Base-by-base conservation (phyloP, 1,140 invertebrate species). In the Batillaria attramentaria region DNA sequence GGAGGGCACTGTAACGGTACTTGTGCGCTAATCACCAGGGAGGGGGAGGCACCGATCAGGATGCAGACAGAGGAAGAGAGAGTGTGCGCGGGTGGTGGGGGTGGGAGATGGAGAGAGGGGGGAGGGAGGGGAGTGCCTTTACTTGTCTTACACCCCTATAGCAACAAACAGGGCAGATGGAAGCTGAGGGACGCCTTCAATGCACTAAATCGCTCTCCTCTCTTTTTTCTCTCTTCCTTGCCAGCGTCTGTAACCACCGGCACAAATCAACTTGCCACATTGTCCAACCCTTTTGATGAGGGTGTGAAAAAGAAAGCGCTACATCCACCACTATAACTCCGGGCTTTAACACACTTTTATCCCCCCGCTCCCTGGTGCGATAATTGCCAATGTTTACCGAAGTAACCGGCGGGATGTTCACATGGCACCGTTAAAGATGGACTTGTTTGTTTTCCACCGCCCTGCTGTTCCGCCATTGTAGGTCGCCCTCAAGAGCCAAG, bases 131-230 rank as follows among this genome's bases (percentile, higher is more conserved):
- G n/a, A 10, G 57, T 18, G 57, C 37, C 13, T 39, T 57, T 37
- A 37, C 37, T 57, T 35, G 46, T 74, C 31, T 74, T n/a, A n/a
- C 33, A 60, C n/a, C 35, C 46, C 28, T 74, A 16, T 16, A 20
- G 72, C 33, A 74, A n/a, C 31, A 31, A 31, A 50, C 37, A n/a
- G 46, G 54, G 72, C 72, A 74, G 72, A 74, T 74, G 72, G 72
- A 60, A 74, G 72, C 46, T 74, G 43, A 37, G 50, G 24, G 46
- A 39, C 18, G 24, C 37, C 28, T n/a, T 57, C 46, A 74, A 28
- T 33, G 72, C 72, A 54, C 35, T 74, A 39, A 57, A 60, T 74
- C 46, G 39, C 43, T 41, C 31, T 70, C 42, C 39, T 42, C 39
- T 42, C 39, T 16, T 70, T 41, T 42, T 43, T 37, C 33, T 35